Evolutionary conservation across 2,797 vertebrate species (phyloP).

Genomic region (Glyptemys insculpta): DNA sequence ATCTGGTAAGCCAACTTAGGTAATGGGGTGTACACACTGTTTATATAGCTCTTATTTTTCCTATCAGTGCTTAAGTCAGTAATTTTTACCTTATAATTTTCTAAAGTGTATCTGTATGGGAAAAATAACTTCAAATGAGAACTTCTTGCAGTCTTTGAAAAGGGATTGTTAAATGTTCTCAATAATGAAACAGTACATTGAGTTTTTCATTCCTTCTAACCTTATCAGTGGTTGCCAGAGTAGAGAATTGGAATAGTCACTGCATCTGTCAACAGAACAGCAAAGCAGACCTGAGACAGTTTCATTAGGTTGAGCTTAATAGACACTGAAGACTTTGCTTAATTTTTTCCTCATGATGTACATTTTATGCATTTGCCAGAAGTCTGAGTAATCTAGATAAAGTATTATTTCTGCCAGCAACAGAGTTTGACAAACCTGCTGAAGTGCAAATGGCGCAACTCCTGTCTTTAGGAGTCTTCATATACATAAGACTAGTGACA

Average conservation of each 20-base stretch:
- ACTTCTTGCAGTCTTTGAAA: neutral
- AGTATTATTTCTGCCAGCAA: slow-evolving; percentile 1
- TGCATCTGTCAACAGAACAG: neutral
- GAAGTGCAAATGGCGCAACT: neutral
- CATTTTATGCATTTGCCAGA: neutral
- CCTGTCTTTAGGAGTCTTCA: neutral
- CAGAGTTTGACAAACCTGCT: neutral
- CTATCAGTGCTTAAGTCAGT: neutral
- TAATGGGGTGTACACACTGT: neutral
- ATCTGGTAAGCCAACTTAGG: neutral
- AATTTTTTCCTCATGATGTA: neutral
- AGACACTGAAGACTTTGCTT: neutral
- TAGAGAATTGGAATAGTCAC: slow-evolving; percentile 2
- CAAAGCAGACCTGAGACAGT: neutral
- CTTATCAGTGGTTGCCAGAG: slow-evolving; percentile 10
- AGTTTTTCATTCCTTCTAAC: neutral
- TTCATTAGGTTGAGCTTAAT: neutral
- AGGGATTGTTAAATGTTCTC: neutral
- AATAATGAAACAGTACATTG: neutral
- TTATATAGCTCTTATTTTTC: neutral
- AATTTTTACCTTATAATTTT: neutral
- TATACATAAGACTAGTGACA: neutral
- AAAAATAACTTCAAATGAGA: neutral
- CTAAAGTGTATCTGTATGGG: neutral
- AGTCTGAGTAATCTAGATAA: neutral